Evolutionary conservation across 2,888 invertebrate genomes (phyloP), one percentile per base, ranked within the genome.

Genomic region (Drosophila macrospina): DNA sequence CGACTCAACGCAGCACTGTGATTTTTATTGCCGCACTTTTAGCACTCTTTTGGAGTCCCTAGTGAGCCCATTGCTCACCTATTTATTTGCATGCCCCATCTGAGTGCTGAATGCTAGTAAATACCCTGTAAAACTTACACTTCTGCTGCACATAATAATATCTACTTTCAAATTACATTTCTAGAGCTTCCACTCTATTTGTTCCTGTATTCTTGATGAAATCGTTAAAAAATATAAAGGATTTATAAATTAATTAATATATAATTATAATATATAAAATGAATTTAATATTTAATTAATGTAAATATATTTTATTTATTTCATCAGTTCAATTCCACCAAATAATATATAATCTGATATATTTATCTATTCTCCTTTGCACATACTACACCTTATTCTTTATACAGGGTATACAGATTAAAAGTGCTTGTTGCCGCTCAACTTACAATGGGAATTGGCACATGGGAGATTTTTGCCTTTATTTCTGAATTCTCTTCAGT

Each of bases 1-100:
- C 62, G 62, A 69, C 77, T 64, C 66, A 47, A 56, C 61, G 64
- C 36, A 56, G 44, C 47, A 39, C 54, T 55, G 59, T 64, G 64
- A 76, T 74, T 87, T 78, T 87, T 85, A 87, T 79, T 82, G 77
- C 82, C 76, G 45, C 78, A 72, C 74, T 87, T 76, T 85, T 79
- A 79, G 82, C 78, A 84, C 81, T 76, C 69, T 66, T 67, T 52
- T 28, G 39, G 26, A 50, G 69, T 52, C 65, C 57, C 52, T 39
- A 42, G 26, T 69, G 45, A 39, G 45, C 54, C 44, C 57, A 54
- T 60, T 78, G 74, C 60, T 50, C 16, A 55, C 63, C 69, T 70
- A 74, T 76, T 72, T 72, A 71, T 72, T 71, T 77, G 59, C 56
- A 68, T 64, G 63, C 56, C 42, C 5, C 4, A 4, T 1, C 6